Evolutionary conservation across 2,888 invertebrate species (phyloP).

Genomic region (Lithophane semibrunnea): DNA sequence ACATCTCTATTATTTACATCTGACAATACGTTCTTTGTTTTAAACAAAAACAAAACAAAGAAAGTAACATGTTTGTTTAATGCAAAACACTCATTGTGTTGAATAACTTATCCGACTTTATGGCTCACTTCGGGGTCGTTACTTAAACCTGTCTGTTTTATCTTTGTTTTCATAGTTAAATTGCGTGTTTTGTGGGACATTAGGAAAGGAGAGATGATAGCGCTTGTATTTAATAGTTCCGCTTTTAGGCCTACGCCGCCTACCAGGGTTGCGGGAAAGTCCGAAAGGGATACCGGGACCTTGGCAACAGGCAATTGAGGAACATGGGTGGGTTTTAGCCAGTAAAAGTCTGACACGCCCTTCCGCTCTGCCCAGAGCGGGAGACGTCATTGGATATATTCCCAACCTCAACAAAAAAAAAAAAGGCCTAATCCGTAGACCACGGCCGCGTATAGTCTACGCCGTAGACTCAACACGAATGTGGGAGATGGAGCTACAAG

Average conservation of each 20-base stretch:
- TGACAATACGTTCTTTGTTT: background rate
- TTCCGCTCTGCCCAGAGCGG: too few relatives aligned
- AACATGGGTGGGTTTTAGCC: too few relatives aligned
- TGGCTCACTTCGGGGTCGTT: slow-evolving; percentile 43
- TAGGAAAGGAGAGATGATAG: slow-evolving; percentile 21
- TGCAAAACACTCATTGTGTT: slow-evolving; percentile 40
- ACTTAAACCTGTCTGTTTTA: slow-evolving; percentile 57
- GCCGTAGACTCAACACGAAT: background rate
- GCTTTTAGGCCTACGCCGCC: slow-evolving; percentile 15
- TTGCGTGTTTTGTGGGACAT: slow-evolving; percentile 40
- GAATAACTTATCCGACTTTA: slow-evolving; percentile 55
- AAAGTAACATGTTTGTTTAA: slow-evolving; percentile 44
- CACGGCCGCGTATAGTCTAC: background rate
- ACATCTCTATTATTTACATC: background rate
- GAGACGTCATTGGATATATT: too few relatives aligned
- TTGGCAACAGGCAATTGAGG: too few relatives aligned
- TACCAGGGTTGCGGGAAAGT: too few relatives aligned
- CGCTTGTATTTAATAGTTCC: slow-evolving; percentile 1
- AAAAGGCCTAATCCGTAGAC: too few relatives aligned
- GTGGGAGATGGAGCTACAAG: background rate
- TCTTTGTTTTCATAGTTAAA: slow-evolving; percentile 44
- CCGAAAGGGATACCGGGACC: too few relatives aligned
- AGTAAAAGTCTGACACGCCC: too few relatives aligned
- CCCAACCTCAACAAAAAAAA: too few relatives aligned
- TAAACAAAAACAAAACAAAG: slow-evolving; percentile 16